phyloP scores from a whole-genome alignment of 1,140 invertebrate species.

The Drosophila equinoxialis region DNA sequence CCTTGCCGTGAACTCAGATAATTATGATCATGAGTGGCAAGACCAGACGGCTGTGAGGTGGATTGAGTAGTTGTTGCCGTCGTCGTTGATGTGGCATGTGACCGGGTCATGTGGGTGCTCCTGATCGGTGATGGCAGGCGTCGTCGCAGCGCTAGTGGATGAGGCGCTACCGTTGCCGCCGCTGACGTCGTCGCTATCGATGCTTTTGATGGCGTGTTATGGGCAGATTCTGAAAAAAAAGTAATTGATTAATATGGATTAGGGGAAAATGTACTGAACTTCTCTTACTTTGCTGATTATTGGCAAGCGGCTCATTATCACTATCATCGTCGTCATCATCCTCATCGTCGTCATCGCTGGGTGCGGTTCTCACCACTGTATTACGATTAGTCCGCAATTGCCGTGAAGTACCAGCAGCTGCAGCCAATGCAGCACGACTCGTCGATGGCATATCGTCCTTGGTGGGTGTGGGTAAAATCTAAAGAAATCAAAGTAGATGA shows the following conservation, averaged over 20 bases:
- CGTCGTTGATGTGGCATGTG: conserved; percentile 77
- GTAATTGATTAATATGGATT: neutral
- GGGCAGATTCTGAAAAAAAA: conserved; percentile 44
- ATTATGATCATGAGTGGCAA: conserved; percentile 75
- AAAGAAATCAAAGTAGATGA: neutral
- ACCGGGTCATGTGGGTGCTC: conserved; percentile 74
- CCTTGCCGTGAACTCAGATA: conserved; percentile 66
- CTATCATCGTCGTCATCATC: conserved; percentile 67
- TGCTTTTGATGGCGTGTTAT: conserved; percentile 35
- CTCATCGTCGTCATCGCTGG: conserved; percentile 60
- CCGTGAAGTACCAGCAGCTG: conserved; percentile 21
- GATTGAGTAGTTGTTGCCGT: conserved; percentile 37
- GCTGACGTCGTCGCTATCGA: conserved; percentile 35
- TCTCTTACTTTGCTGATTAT: conserved; percentile 70
- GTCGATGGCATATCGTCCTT: conserved; percentile 75
- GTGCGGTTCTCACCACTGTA: conserved; percentile 55
- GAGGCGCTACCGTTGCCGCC: conserved; percentile 44
- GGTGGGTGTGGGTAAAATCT: conserved; percentile 82
- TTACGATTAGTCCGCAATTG: conserved; percentile 80
- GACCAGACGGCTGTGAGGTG: conserved; percentile 27
- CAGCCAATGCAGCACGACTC: conserved; percentile 60
- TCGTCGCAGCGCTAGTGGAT: conserved; percentile 63
- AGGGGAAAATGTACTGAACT: conserved; percentile 5
- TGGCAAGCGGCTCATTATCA: conserved; percentile 77
- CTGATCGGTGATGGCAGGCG: conserved; percentile 44